A percentile compares a stretch with the other conserved stretches of the same genome.
These are phyloP conservation scores for Acestrorhynchus altus DNA, from an alignment of 2,797 vertebrate genomes.

Conservation along the genomic window DNA sequence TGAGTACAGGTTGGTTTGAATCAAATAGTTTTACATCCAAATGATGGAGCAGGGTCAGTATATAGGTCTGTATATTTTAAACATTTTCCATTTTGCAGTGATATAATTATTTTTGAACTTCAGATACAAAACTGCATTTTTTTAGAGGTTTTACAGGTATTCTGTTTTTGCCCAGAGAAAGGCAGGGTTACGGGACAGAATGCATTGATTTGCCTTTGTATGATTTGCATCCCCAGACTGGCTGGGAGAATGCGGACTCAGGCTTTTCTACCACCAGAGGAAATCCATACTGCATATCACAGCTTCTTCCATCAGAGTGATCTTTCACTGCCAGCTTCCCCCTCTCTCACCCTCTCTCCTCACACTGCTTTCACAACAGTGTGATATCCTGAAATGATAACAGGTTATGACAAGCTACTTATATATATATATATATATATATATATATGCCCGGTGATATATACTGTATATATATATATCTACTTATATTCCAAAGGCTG, in stretches of 20 bases:
- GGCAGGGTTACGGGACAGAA: not conserved
- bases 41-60: too few relatives aligned
- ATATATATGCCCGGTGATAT: too few relatives aligned
- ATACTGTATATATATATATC: too few relatives aligned
- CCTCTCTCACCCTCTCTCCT: not conserved
- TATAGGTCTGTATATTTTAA: not conserved
- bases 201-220: slow-evolving; percentile 9
- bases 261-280: slow-evolving; percentile 21
- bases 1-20: too few relatives aligned
- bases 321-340: not conserved
- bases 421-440: too few relatives aligned
- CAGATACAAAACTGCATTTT: not conserved
- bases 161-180: not conserved
- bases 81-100: not conserved
- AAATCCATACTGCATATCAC: slow-evolving; percentile 6
- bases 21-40: too few relatives aligned
- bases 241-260: slow-evolving; percentile 6
- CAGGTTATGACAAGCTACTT: too few relatives aligned
- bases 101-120: not conserved
- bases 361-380: not conserved
- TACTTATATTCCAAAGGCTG: too few relatives aligned
- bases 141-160: not conserved
- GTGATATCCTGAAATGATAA: too few relatives aligned
- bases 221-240: not conserved
- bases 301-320: not conserved